Base-by-base conservation (phyloP, 1,140 invertebrate genomes). In the Epicauta chinensis region DNA sequence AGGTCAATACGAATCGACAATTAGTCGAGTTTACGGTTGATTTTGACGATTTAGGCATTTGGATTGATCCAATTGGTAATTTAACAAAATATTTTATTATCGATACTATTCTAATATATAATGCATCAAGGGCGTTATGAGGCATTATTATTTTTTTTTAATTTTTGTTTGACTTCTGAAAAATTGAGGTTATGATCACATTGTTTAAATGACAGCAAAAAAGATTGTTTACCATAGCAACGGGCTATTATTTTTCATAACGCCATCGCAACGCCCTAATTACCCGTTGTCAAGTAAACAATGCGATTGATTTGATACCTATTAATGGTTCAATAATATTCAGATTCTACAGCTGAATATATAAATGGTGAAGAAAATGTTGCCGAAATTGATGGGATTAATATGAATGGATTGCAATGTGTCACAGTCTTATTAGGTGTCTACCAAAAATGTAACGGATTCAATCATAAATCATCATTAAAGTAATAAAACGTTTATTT, bases 31-130 rank as follows among this genome's bases (percentile, higher is more conserved):
- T 74, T 52, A 57, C 70, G 52, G 61, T 82, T 34, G 69, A 76
- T 50, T 65, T 79, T 31, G 64, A 75, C 14, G 71, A 82, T 52
- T 63, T 94, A 50, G 91, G 86, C 16, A 81, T 97, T 53, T 97
- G 93, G 93, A 93, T 97, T 66, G 93, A 97, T 78, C 93, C 93
- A 0, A 95, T 97, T 63, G 92, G 92, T 94, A 23, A 23, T 23
- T 23, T 23, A 5, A 23, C 23, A 1, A 3, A 1, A 3, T 23
- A 23, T 7, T 23, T 2, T 7, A 23, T 23, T 23, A 23, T 23
- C 7, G 23, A 5, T 5, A 23, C 2, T 23, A 2, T 23, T n/a
- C n/a, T n/a, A n/a, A n/a, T n/a, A n/a, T n/a, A n/a, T n/a, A n/a
- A n/a, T n/a, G n/a, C n/a, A n/a, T n/a, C n/a, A 23, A 23, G 23